A percentile compares a stretch with the other conserved stretches of the same genome.
Conservation (phyloP, 2,113 vertebrate genomes). For the Chinchilla lanigera region DNA sequence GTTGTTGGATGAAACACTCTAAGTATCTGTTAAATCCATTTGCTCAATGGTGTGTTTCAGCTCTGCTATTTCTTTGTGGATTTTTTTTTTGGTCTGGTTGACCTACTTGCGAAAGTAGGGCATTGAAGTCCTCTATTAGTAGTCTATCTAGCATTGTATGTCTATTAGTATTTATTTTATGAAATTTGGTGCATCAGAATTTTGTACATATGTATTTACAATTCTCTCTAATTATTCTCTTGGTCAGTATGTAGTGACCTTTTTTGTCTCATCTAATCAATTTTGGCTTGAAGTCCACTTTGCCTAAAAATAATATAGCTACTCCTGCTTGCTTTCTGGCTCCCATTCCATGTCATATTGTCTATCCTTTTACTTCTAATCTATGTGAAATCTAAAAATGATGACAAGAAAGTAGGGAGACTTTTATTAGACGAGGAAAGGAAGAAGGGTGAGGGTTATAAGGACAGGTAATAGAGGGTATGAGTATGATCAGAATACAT, state of each 20-base stretch:
- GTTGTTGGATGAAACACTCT: background rate
- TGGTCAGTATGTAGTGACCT: background rate
- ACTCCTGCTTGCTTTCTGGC: background rate
- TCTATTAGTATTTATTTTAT: background rate
- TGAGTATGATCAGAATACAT: background rate
- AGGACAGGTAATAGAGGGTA: background rate
- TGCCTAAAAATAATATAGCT: background rate
- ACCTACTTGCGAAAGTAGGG: background rate
- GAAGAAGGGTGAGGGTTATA: background rate
- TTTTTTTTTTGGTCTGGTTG: background rate
- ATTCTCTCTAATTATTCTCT: background rate
- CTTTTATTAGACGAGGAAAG: background rate
- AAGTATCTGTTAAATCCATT: background rate
- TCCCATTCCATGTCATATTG: background rate
- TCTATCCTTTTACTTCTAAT: background rate
- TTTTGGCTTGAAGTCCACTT: background rate
- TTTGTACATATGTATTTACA: background rate
- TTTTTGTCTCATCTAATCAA: background rate
- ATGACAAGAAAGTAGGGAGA: background rate
- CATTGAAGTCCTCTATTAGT: background rate
- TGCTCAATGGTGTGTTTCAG: background rate
- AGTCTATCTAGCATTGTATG: background rate
- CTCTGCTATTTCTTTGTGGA: background rate
- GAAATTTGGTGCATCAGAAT: background rate
- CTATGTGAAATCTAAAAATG: background rate